These are phyloP conservation scores for Urocitellus parryii DNA, from an alignment of 2,113 vertebrate species.

Conservation along the genomic window DNA sequence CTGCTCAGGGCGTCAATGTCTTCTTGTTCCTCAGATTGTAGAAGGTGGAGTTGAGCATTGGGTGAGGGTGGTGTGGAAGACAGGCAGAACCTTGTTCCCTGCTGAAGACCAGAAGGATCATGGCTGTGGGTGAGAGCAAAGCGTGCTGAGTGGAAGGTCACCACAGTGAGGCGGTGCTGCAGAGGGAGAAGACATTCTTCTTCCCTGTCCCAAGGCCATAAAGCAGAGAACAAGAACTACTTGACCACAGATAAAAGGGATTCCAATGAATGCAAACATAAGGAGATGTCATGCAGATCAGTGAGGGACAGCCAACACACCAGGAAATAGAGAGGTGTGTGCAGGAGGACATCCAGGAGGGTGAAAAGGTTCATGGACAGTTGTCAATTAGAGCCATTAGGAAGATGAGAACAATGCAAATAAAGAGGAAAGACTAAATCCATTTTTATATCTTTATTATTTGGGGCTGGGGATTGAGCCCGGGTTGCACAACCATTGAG, in stretches of 20 bases:
- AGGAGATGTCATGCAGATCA: no score
- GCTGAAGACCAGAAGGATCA: neutral
- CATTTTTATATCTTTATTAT: no score
- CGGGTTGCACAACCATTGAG: no score
- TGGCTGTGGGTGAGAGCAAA: neutral
- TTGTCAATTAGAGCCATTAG: neutral
- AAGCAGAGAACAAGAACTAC: no score
- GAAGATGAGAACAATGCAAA: neutral
- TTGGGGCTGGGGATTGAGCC: no score
- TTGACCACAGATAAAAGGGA: no score
- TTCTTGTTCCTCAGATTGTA: neutral
- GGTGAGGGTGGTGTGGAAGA: neutral
- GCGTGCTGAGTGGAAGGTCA: neutral
- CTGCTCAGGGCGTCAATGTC: neutral
- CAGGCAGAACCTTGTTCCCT: neutral
- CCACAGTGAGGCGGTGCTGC: slow-evolving; percentile 54
- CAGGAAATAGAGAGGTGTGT: neutral
- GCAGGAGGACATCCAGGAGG: neutral
- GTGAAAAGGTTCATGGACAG: slow-evolving; percentile 4
- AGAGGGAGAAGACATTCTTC: neutral
- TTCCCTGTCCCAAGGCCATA: no score
- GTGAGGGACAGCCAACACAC: no score
- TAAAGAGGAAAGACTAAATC: no score
- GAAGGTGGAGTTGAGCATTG: neutral
- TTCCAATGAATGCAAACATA: no score